phyloP scores from a whole-genome alignment of 37 sponge, comb jelly and placozoan species.

The Haliclona indistincta region DNA sequence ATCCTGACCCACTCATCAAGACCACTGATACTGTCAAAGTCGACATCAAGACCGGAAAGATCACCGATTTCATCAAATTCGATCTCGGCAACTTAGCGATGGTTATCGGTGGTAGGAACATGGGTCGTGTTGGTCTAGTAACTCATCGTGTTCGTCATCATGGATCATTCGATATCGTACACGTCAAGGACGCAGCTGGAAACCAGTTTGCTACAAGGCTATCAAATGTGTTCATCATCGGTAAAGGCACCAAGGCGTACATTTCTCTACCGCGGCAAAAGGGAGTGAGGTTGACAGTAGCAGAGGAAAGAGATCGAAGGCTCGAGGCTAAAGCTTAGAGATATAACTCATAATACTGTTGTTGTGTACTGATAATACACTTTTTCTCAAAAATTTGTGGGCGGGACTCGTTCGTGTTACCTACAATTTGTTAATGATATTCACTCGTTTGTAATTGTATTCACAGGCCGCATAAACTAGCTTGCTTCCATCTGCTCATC shows the following conservation, averaged over 20 bases:
- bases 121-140: conserved; percentile 97
- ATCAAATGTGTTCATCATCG: conserved; percentile 94
- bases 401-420: too few relatives aligned
- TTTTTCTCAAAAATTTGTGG: too few relatives aligned
- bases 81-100: conserved; percentile 90
- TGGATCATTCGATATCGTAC: conserved; percentile 97
- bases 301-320: conserved; percentile 94
- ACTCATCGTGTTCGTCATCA: conserved; percentile 92
- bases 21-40: conserved; percentile 91
- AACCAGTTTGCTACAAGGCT: conserved; percentile 96
- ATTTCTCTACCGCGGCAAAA: conserved; percentile 90
- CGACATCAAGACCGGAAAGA: conserved; percentile 86
- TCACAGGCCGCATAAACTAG: too few relatives aligned
- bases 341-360: too few relatives aligned
- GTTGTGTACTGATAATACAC: too few relatives aligned
- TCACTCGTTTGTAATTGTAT: too few relatives aligned
- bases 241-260: conserved; percentile 77
- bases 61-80: conserved; percentile 90
- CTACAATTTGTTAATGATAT: too few relatives aligned
- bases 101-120: conserved; percentile 97
- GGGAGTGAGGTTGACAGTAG: conserved; percentile 92
- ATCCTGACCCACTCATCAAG: conserved; percentile 93
- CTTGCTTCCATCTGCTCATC: too few relatives aligned
- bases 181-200: conserved; percentile 89
- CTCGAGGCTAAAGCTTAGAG: conserved; percentile 72